Base-by-base conservation (phyloP, 2,797 vertebrate species). In the Threskiornis aethiopicus region DNA sequence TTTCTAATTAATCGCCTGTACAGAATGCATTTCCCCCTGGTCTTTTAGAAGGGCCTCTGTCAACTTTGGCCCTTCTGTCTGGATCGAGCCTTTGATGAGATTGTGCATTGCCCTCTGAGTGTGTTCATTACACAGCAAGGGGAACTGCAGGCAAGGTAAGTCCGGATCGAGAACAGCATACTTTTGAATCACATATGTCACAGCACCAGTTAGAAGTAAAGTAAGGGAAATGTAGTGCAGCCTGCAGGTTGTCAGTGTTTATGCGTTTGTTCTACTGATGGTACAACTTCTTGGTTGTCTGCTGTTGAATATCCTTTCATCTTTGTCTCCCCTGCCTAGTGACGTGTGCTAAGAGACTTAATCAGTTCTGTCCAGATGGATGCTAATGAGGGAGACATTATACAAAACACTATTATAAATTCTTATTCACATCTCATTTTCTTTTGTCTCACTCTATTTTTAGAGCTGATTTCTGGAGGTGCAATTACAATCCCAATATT, bases 311-410 rank as follows among this genome's bases (percentile, higher is more conserved):
- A 85, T 64, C 69, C 93, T 97, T 97, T 97, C 95, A 96, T 97
- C 96, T 96, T 94, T 75, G 26, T 58, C 76, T 97, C 91, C 86
- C 77, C 87, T 96, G 90, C 72, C 84, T 94, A 54, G 87, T 96
- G 96, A 92, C 31, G 13, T 96, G 83, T 94, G 92, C 78, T 90
- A n/a, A 78, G 87, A 96, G 83, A 94, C 84, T 96, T 96, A 96
- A 97, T 97, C 95, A 95, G 95, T 81, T 90, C 87, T 92, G 90
- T 92, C 96, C 97, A 96, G 97, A 97, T 96, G 96, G 97, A 96
- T 96, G 93, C 73, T 96, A 96, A 97, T 96, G 94, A 97, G 95
- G 83, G 91, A 96, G 85, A 85, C 71, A 44, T 94, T 95, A 78
- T 82, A 96, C 92, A 87, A 95, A 97, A 89, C 89, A 87, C 41